Percentiles rank a stretch among this genome's conserved stretches.
These are phyloP conservation scores for Dryobota labecula DNA, from an alignment of 2,888 invertebrate genomes.

Conservation along the genomic window DNA sequence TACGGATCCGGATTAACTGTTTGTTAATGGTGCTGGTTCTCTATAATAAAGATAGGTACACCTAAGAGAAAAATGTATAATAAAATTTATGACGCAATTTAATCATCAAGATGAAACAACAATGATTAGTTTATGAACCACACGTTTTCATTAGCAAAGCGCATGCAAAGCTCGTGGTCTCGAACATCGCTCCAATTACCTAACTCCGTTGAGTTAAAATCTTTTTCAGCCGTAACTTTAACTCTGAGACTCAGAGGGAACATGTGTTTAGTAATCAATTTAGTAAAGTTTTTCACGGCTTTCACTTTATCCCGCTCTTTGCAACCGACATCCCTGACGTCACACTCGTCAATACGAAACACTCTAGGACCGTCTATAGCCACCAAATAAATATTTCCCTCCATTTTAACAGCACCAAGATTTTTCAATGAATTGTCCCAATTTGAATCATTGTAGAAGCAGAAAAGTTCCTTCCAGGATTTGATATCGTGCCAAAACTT, in stretches of 20 bases:
- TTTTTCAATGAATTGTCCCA: slow-evolving; percentile 73
- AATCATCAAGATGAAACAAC: slow-evolving; percentile 1
- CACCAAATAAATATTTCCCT: slow-evolving; percentile 64
- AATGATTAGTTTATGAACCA: slow-evolving; percentile 30
- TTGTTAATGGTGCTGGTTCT: background rate
- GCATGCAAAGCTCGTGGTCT: slow-evolving; percentile 74
- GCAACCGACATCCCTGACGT: slow-evolving; percentile 43
- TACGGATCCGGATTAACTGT: background rate
- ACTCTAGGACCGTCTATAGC: slow-evolving; percentile 72
- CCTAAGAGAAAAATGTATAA: background rate
- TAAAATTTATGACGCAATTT: background rate
- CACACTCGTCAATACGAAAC: slow-evolving; percentile 66
- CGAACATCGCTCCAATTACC: slow-evolving; percentile 71
- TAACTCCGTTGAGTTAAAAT: slow-evolving; percentile 15
- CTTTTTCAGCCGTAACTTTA: slow-evolving; percentile 30
- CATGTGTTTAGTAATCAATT: slow-evolving; percentile 50
- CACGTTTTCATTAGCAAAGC: slow-evolving; percentile 61
- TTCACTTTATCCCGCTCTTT: slow-evolving; percentile 54
- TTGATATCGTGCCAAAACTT: slow-evolving; percentile 71
- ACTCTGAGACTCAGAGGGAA: slow-evolving; percentile 62
- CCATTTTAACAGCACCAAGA: slow-evolving; percentile 59
- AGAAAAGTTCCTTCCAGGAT: slow-evolving; percentile 66
- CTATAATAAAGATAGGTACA: background rate
- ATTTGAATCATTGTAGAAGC: slow-evolving; percentile 71
- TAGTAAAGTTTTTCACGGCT: slow-evolving; percentile 57